Evolutionary conservation across 2,888 invertebrate genomes (phyloP).

Genomic region (Ochropleura leucogaster): DNA sequence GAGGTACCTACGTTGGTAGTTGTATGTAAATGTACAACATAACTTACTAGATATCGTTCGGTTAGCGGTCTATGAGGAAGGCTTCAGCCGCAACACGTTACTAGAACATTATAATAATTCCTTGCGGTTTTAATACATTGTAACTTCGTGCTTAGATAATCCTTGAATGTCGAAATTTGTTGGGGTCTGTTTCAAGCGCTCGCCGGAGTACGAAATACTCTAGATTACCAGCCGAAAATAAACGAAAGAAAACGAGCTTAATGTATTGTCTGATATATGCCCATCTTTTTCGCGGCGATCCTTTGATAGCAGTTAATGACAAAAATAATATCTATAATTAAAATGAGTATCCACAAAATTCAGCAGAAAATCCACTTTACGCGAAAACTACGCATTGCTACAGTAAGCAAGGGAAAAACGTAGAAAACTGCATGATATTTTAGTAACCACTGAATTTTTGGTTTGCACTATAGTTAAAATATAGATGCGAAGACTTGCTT

Average conservation of each 20-base stretch:
- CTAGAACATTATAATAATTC: slow-evolving; percentile 25
- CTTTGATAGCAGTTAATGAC: slow-evolving; percentile 31
- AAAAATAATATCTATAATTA: slow-evolving; percentile 4
- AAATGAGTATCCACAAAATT: slow-evolving; percentile 9
- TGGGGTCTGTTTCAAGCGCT: background rate
- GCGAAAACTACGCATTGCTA: too few species aligned
- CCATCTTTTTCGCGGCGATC: background rate
- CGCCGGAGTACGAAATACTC: background rate
- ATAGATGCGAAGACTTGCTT: background rate
- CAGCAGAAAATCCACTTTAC: background rate
- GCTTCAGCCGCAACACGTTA: slow-evolving; percentile 47
- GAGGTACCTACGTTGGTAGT: background rate
- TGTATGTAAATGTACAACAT: slow-evolving; percentile 9
- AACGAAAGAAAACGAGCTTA: slow-evolving; percentile 6
- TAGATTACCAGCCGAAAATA: background rate
- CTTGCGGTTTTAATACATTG: slow-evolving; percentile 38
- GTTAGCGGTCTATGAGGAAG: slow-evolving; percentile 15
- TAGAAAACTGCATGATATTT: background rate
- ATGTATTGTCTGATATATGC: slow-evolving; percentile 8
- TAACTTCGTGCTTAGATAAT: slow-evolving; percentile 26
- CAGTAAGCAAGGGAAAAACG: background rate
- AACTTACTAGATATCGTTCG: slow-evolving; percentile 17
- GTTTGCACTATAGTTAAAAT: background rate
- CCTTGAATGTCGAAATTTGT: slow-evolving; percentile 12
- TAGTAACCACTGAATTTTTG: background rate